Percentiles rank a stretch among this genome's conserved stretches.
phyloP scores from a whole-genome alignment of 2,797 vertebrate genomes.

The Acanthornis magna region DNA sequence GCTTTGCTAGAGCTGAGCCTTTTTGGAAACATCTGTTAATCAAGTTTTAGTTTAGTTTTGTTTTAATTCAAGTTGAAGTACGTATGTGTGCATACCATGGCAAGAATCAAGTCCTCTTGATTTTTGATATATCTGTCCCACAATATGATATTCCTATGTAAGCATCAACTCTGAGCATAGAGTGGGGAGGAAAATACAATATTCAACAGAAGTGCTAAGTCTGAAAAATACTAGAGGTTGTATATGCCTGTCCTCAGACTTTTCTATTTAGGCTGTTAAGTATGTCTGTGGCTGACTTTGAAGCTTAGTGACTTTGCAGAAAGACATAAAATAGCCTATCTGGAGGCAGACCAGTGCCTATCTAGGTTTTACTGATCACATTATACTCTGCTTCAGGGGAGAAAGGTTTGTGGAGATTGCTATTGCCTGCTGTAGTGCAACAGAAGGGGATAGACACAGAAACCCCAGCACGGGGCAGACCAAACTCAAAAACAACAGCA shows the following conservation, averaged over 20 bases:
- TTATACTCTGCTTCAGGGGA: not conserved
- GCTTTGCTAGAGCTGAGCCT: not conserved
- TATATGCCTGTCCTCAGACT: not conserved
- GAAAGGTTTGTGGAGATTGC: not conserved
- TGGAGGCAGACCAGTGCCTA: not conserved
- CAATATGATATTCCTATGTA: not conserved
- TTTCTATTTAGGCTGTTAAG: not conserved
- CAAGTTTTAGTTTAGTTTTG: not conserved
- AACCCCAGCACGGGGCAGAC: not conserved
- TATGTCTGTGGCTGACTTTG: not conserved
- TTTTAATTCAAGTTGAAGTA: not conserved
- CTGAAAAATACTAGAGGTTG: not conserved
- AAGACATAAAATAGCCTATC: not conserved
- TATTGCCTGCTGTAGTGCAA: not conserved
- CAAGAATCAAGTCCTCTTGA: not conserved
- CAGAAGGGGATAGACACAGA: not conserved
- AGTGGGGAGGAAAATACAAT: not conserved
- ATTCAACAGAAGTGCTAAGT: not conserved
- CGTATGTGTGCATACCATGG: not conserved
- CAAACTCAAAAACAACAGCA: not conserved
- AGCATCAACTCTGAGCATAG: not conserved
- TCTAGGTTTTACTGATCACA: not conserved
- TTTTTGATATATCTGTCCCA: not conserved
- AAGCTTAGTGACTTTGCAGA: not conserved
- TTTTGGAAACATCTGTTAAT: slow-evolving; percentile 13